Conservation (phyloP, 2,888 invertebrate genomes). For the Oscheius sp. region DNA sequence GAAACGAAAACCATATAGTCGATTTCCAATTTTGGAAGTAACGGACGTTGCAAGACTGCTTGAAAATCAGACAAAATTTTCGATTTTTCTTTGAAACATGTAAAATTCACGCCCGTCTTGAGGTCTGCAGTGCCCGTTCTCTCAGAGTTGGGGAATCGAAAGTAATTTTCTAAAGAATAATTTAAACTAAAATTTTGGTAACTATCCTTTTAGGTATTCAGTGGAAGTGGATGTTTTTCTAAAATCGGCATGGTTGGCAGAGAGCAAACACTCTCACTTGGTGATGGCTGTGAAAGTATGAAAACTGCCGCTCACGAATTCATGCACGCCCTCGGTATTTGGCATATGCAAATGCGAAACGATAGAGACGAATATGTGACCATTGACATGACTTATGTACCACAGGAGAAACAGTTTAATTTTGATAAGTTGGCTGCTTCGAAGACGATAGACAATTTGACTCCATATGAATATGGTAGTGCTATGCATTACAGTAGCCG, state of each 20-base stretch:
- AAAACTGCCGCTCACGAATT: constrained; percentile 54
- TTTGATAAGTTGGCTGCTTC: constrained; percentile 34
- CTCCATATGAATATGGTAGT: constrained; percentile 46
- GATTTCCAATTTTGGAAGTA: too few species aligned
- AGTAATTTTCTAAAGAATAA: too few species aligned
- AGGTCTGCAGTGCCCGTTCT: too few species aligned
- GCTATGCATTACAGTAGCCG: constrained; percentile 21
- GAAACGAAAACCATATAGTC: too few species aligned
- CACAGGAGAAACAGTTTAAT: neutral
- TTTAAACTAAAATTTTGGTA: too few species aligned
- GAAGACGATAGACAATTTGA: constrained; percentile 30
- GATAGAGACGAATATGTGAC: constrained; percentile 50
- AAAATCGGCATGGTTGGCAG: constrained; percentile 48
- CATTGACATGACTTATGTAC: constrained; percentile 48
- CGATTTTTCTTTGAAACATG: too few species aligned
- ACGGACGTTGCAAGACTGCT: too few species aligned
- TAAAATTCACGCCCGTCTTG: too few species aligned
- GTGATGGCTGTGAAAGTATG: constrained; percentile 45
- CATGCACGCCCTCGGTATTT: constrained; percentile 47
- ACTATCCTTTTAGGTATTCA: constrained; percentile 43
- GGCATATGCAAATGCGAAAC: constrained; percentile 52
- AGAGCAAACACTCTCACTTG: constrained; percentile 47
- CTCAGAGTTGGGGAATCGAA: too few species aligned
- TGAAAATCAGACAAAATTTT: too few species aligned
- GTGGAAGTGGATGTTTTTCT: constrained; percentile 50